Evolutionary conservation across 2,113 vertebrate genomes (phyloP), one percentile per base, ranked within the genome.

Genomic region (Hippocampus zosterae): DNA sequence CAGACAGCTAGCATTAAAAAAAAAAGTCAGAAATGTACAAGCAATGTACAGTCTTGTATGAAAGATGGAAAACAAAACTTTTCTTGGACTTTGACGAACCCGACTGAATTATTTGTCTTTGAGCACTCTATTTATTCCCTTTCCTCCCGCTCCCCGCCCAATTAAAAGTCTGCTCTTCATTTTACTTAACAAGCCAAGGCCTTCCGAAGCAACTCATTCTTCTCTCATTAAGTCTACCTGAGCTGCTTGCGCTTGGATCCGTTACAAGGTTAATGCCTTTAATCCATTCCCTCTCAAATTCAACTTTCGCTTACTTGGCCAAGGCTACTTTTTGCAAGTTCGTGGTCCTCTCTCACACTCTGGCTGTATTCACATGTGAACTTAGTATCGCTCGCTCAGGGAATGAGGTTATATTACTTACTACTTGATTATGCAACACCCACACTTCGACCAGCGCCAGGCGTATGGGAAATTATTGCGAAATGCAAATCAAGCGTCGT

Each of bases 401-500:
- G 65, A 71, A 53, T 27, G 41, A 29, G 67, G 75, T 73, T 74
- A 70, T 81, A 77, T 86, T 84, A 83, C 75, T 75, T 74, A 65
- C 75, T 69, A 82, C 53, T 79, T 81, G 75, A 77, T 81, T 80
- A 73, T 70, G 68, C 68, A 79, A 77, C 74, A 44, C 73, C 80
- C 80, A 80, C 84, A 57, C 74, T 73, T 33, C 29, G 44, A 73
- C 72, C 50, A 64, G 67, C 61, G 52, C 44, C 1, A 57, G 74
- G 79, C 46, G 4, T 55, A 75, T 75, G 79, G 56, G 83, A 84
- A 82, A 79, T 83, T 3, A 83, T 72, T 77, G 81, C 50, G 60
- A 76, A 37, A 86, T 83, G 78, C 80, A 87, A 87, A 84, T 88
- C 8, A 2, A 2, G 68, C 67, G 70, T 65, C 76, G 75, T 0